phyloP scores from a whole-genome alignment of 1,140 invertebrate species.

The Cardiocondyla obscurior region DNA sequence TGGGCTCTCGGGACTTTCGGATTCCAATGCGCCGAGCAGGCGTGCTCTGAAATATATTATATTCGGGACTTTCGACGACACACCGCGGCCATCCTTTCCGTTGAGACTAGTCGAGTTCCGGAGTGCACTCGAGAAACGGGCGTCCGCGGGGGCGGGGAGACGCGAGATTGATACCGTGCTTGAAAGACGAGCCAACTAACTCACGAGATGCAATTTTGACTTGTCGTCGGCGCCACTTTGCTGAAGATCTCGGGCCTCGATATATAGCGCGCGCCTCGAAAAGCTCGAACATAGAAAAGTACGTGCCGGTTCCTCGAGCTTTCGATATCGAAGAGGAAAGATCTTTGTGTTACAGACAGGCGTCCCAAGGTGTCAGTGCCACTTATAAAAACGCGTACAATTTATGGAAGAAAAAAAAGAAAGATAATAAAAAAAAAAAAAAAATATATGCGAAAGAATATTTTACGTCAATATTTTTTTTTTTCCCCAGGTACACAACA shows the following conservation, averaged over 20 bases:
- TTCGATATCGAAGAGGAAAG: not conserved
- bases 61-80: slow-evolving; percentile 47
- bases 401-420: slow-evolving; percentile 17
- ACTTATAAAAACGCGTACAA: not conserved
- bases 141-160: slow-evolving; percentile 63
- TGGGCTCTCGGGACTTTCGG: not conserved
- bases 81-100: not conserved
- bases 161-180: slow-evolving; percentile 73
- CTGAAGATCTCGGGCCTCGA: slow-evolving; percentile 1
- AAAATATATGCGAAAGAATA: not conserved
- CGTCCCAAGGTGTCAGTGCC: not conserved
- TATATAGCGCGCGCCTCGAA: not conserved
- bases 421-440: too few species aligned
- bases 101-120: slow-evolving; percentile 65
- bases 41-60: slow-evolving; percentile 53
- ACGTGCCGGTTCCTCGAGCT: not conserved
- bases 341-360: not conserved
- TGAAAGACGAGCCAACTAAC: slow-evolving; percentile 30
- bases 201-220: slow-evolving; percentile 38
- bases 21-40: slow-evolving; percentile 28
- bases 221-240: slow-evolving; percentile 32
- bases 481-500: not conserved
- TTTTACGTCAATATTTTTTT: not conserved
- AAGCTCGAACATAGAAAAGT: slow-evolving; percentile 9
- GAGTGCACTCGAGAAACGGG: slow-evolving; percentile 72